Base-by-base conservation (phyloP, 2,888 invertebrate species). In the Cantharis flavilabris region DNA sequence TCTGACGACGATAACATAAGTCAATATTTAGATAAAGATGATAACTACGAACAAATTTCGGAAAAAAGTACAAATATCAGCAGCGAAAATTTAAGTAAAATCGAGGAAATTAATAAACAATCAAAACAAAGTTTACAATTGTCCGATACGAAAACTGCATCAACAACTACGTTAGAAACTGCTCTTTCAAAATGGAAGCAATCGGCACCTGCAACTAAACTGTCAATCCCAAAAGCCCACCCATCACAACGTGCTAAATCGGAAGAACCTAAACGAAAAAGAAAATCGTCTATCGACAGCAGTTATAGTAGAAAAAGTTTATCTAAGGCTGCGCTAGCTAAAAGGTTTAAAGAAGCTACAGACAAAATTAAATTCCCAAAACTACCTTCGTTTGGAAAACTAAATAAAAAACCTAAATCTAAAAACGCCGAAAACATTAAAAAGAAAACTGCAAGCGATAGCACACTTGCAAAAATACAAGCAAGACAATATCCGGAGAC, bases 1-100 rank as follows among this genome's bases (percentile, higher is more conserved):
- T 88, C 87, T 0, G 81, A 80, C 16, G 83, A 84, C 71, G 88
- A 88, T 75, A 87, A 88, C 76, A 86, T 88, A 23, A 88, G 88
- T 78, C 88, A 88, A 81, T 88, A 88, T 83, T 82, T 88, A 76
- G 88, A 88, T 73, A 88, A 86, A 81, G 88, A 88, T 62, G 86
- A 87, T 69, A 73, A 72, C 23, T 62, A 65, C 16, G 76, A 74
- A 74, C 70, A 63, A 49, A 67, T 71, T 30, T 62, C 63, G 5
- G 76, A 64, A 69, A 77, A 76, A 69, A 70, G 69, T 65, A 63
- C 62, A 64, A 72, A 73, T 26, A 64, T 71, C 14, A 77, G 77
- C 16, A 74, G 30, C 28, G 76, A 76, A n/a, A 76, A 63, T 23
- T 20, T 76, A 28, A 71, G 49, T 26, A 72, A 71, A 75, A 30